These are phyloP conservation scores for Leptinotarsa lineolata DNA, from an alignment of 1,140 invertebrate genomes.

Conservation along the genomic window DNA sequence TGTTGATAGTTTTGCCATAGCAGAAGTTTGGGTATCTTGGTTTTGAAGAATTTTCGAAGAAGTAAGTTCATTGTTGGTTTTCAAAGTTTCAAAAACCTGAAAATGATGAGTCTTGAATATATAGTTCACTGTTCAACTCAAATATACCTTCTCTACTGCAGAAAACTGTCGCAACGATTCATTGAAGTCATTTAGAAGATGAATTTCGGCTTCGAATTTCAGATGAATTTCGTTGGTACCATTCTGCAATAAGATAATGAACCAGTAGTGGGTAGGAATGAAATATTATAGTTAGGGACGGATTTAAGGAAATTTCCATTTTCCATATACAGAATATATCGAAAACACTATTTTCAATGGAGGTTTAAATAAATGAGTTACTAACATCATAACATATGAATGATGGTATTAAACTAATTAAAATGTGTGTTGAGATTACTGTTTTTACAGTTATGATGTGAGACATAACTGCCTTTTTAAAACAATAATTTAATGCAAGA, in stretches of 20 bases:
- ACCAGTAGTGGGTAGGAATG: too few relatives aligned
- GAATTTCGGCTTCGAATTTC: constrained; percentile 52
- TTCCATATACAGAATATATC: too few relatives aligned
- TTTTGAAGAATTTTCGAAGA: constrained; percentile 35
- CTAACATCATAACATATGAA: too few relatives aligned
- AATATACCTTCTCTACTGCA: constrained; percentile 50
- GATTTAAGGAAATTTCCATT: too few relatives aligned
- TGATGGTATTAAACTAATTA: too few relatives aligned
- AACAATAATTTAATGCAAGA: too few relatives aligned
- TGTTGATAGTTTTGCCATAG: constrained; percentile 7
- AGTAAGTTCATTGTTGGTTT: constrained; percentile 33
- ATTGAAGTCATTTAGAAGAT: constrained; percentile 51
- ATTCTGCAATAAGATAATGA: constrained; percentile 35
- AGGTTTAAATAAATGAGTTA: too few relatives aligned
- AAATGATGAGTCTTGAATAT: neutral
- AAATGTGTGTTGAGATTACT: too few relatives aligned
- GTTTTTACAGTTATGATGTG: too few relatives aligned
- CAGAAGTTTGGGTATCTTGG: constrained; percentile 37
- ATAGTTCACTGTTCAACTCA: neutral
- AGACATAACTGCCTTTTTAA: too few relatives aligned
- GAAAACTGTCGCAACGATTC: constrained; percentile 48
- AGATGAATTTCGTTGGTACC: constrained; percentile 49
- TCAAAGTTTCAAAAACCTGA: constrained; percentile 40
- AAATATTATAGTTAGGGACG: too few relatives aligned
- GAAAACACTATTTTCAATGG: too few relatives aligned